Conservation (phyloP, 2,113 vertebrate genomes). For the Todiramphus chloris region DNA sequence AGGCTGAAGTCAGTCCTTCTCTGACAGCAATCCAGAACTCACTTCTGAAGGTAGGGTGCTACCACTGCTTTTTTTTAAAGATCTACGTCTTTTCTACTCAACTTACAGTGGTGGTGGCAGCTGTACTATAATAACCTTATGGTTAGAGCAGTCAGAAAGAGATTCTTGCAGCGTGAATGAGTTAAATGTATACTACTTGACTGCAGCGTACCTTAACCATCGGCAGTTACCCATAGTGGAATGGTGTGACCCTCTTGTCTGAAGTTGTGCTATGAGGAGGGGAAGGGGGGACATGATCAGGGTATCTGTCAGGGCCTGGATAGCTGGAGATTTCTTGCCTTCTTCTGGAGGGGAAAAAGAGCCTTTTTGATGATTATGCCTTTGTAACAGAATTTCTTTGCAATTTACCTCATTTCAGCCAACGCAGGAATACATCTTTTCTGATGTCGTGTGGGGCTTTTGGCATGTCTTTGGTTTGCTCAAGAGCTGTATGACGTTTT, state of each 20-base stretch:
- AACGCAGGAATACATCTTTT: background rate
- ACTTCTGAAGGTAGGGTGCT: background rate
- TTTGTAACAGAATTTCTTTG: background rate
- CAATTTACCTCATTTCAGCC: background rate
- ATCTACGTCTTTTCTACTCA: background rate
- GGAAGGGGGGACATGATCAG: too few species aligned
- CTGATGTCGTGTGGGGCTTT: background rate
- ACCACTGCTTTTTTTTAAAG: background rate
- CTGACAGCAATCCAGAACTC: background rate
- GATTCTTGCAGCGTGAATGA: background rate
- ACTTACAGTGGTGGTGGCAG: background rate
- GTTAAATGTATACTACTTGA: background rate
- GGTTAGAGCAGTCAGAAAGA: background rate
- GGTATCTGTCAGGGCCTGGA: accelerated
- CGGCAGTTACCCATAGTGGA: accelerated
- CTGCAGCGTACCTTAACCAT: background rate
- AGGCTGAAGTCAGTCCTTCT: background rate
- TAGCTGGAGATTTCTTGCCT: background rate
- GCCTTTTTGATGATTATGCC: background rate
- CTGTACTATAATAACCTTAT: background rate
- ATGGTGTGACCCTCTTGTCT: background rate
- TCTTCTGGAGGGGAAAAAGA: background rate
- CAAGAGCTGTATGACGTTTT: background rate
- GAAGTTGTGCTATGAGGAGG: background rate
- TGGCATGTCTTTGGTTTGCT: background rate